phyloP scores from a whole-genome alignment of 2,888 invertebrate species.

The Strigamia transsilvanica region DNA sequence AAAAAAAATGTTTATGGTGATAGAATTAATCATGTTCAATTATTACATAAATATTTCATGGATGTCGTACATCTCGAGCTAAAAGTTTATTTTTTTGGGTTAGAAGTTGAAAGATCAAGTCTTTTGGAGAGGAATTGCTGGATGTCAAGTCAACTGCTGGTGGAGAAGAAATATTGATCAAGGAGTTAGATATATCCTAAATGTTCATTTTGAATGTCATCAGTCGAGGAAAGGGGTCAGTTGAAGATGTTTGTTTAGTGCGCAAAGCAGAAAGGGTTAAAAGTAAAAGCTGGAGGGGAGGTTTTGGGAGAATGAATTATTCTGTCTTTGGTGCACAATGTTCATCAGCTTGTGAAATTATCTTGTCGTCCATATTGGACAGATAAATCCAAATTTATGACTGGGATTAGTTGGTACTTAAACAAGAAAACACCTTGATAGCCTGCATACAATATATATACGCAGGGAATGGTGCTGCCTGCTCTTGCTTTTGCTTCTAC shows the following conservation, averaged over 20 bases:
- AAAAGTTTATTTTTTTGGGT: no score
- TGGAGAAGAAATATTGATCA: slow-evolving; percentile 2
- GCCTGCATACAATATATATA: slow-evolving; percentile 35
- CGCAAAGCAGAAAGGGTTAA: slow-evolving; percentile 10
- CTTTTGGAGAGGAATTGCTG: background rate
- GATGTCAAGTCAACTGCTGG: background rate
- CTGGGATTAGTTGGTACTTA: slow-evolving; percentile 52
- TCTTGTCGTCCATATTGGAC: slow-evolving; percentile 51
- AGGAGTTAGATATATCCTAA: background rate
- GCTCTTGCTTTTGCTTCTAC: background rate
- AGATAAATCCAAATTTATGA: slow-evolving; percentile 53
- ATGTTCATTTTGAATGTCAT: slow-evolving; percentile 8
- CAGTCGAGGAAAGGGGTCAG: background rate
- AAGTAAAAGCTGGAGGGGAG: slow-evolving; percentile 4
- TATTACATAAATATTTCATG: no score
- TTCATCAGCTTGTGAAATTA: slow-evolving; percentile 53
- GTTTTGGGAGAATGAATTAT: slow-evolving; percentile 50
- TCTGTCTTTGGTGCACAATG: slow-evolving; percentile 24
- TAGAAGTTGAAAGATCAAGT: background rate
- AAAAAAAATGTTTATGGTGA: no score
- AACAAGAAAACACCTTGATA: slow-evolving; percentile 53
- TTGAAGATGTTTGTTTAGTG: slow-evolving; percentile 5
- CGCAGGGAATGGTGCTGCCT: slow-evolving; percentile 14
- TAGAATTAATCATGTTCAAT: no score
- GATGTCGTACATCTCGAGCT: no score